Evolutionary conservation across 2,888 invertebrate species (phyloP).

Genomic region (Caenorhabditis becei): DNA sequence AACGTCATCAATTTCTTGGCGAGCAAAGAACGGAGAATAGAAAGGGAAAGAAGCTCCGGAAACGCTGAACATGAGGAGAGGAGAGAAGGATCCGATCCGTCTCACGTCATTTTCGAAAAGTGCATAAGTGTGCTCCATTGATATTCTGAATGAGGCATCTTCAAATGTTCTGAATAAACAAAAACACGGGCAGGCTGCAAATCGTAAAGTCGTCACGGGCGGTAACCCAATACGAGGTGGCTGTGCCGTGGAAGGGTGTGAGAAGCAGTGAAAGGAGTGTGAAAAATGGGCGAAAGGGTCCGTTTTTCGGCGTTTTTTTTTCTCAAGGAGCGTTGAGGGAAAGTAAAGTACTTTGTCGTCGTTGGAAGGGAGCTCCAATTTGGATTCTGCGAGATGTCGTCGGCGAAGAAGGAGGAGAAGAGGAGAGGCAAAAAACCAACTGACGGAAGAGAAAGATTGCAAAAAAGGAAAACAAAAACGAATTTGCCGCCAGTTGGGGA

Average conservation of each 20-base stretch:
- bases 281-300: not conserved
- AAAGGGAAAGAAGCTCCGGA: constrained; percentile 3
- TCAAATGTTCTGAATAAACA: too few relatives aligned
- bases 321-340: not conserved
- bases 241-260: constrained; percentile 14
- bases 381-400: too few relatives aligned
- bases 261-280: not conserved
- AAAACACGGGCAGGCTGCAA: not conserved
- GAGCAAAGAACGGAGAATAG: constrained; percentile 2
- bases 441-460: not conserved
- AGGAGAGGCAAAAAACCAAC: too few relatives aligned
- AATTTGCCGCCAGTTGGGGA: not conserved
- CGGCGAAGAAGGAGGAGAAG: too few relatives aligned
- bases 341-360: constrained; percentile 5
- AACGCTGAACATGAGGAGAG: constrained; percentile 11
- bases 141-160: too few relatives aligned
- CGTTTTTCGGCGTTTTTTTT: not conserved
- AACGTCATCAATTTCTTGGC: constrained; percentile 35
- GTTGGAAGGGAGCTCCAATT: not conserved
- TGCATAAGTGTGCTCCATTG: too few relatives aligned
- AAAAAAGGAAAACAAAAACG: constrained; percentile 19
- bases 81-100: not conserved
- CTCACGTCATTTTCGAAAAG: not conserved
- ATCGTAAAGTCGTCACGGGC: constrained; percentile 2
- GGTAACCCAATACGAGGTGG: constrained; percentile 13